Evolutionary conservation across 2,797 vertebrate species (phyloP).

Genomic region (Phyllotis vaccarum): DNA sequence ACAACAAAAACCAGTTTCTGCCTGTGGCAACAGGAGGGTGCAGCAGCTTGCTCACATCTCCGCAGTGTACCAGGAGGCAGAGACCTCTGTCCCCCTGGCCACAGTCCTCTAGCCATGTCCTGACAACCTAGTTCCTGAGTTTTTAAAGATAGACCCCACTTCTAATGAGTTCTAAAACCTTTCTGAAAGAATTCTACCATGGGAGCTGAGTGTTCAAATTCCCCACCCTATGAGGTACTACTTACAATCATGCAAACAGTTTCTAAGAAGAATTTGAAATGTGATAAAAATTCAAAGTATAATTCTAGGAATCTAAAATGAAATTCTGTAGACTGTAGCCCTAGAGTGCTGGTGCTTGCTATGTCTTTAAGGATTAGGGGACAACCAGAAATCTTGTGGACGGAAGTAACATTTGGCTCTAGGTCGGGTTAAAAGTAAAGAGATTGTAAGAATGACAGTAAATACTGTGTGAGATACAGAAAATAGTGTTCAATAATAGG

Average conservation of each 20-base stretch:
- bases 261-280: not conserved
- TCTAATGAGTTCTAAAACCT: not conserved
- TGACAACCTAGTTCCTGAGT: not conserved
- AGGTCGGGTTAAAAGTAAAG: not conserved
- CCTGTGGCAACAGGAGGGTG: not conserved
- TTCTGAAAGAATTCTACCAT: too few relatives aligned
- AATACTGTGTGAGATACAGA: not conserved
- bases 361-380: not conserved
- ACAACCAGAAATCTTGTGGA: not conserved
- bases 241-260: not conserved
- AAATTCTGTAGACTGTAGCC: not conserved
- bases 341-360: rapidly evolving
- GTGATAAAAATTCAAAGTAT: not conserved
- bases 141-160: not conserved
- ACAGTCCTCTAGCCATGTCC: not conserved
- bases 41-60: not conserved
- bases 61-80: not conserved
- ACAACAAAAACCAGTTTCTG: not conserved
- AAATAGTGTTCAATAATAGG: not conserved
- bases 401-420: not conserved
- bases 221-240: not conserved
- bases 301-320: not conserved
- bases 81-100: not conserved
- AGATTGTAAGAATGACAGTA: not conserved
- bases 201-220: not conserved